Base-by-base conservation (phyloP, 2,797 vertebrate genomes). In the Scarus forsteni region DNA sequence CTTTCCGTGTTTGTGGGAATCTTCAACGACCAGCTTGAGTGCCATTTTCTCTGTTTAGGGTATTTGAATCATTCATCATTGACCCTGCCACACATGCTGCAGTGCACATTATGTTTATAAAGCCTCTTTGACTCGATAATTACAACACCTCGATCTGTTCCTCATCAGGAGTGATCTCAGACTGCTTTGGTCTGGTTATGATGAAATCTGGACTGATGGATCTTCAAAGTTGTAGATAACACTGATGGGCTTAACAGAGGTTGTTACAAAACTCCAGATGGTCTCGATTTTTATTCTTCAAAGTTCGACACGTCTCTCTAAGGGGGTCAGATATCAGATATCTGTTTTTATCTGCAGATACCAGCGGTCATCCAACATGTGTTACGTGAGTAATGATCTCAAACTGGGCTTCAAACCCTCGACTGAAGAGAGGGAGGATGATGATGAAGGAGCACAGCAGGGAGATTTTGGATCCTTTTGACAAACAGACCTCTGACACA, bases 401-500 rank as follows among this genome's bases (percentile, higher is more conserved):
- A 36, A 54, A n/a, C 0, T 12, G 18, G 63, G 27, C 64, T 10
- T 10, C 49, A 15, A 36, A 13, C 7, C 43, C 8, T 52, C 19
- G 6, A 48, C 14, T 39, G 40, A 50, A 50, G 11, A n/a, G 51
- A n/a, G n/a, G 18, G 7, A 13, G 40, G 51, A 4, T n/a, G 42
- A 42, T 12, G 38, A 6, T 40, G 15, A 7, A 15, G 10, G 40
- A 52, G 11, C 13, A 59, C 44, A 52, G 52, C 51, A n/a, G 51
- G 34, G 15, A 61, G 40, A 44, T 8, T 46, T 81, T 79, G 83
- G 56, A 81, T 76, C 73, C 59, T 38, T 53, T 40, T 6, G 51
- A 50, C 57, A 65, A 49, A 82, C 18, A 42, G 45, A 38, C 63
- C 42, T 57, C 70, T 19, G 48, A 73, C 14, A 51, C 27, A 66